Evolutionary conservation across 2,113 vertebrate species (phyloP).

Genomic region (Ciconia boyciana): DNA sequence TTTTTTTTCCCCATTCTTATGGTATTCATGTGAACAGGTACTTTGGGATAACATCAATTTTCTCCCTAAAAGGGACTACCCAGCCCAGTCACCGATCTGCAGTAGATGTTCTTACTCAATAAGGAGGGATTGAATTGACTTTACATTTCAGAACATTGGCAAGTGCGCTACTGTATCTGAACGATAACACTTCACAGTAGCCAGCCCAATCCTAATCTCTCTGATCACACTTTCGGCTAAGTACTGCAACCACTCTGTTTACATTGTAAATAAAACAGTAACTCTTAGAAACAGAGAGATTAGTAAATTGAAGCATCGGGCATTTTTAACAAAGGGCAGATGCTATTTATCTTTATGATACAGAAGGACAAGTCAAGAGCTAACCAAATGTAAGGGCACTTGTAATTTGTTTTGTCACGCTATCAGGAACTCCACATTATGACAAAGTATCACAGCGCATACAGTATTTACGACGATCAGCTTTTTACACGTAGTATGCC

Average conservation of each 20-base stretch:
- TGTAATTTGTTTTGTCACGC: background rate
- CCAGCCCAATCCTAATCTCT: background rate
- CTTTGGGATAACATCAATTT: background rate
- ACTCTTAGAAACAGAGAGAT: background rate
- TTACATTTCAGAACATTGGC: background rate
- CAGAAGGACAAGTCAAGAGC: conserved; percentile 13
- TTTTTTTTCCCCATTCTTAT: background rate
- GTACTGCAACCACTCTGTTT: background rate
- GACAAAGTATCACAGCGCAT: background rate
- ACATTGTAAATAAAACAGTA: background rate
- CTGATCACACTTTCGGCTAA: background rate
- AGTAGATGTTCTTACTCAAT: background rate
- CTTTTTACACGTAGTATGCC: rapidly evolving
- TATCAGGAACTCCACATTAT: background rate
- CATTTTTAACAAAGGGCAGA: conserved; percentile 11
- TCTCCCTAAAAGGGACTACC: background rate
- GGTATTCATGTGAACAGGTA: background rate
- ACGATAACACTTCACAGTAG: background rate
- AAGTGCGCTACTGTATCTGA: background rate
- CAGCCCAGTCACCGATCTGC: background rate
- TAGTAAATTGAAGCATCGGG: background rate
- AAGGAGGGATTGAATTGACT: background rate
- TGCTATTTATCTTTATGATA: conserved; percentile 6
- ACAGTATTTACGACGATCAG: background rate
- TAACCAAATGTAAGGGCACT: background rate